Evolutionary conservation across 2,888 invertebrate species (phyloP).

Genomic region (Schizaphis graminum): DNA sequence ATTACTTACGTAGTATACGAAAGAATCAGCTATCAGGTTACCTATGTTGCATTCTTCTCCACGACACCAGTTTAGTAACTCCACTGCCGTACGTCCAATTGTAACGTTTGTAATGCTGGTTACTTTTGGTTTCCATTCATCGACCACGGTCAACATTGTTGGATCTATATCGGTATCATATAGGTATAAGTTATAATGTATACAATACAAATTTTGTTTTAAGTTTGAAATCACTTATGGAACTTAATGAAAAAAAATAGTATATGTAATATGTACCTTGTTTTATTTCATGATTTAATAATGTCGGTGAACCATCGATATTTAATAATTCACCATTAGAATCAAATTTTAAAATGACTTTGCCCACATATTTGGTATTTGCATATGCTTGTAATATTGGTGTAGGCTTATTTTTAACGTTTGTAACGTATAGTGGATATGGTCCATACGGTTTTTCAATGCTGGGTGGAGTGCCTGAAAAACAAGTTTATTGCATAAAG

Average conservation of each 20-base stretch:
- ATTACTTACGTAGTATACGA: conserved; percentile 75
- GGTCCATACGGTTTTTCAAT: conserved; percentile 77
- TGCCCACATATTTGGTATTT: conserved; percentile 91
- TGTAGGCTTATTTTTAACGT: conserved; percentile 80
- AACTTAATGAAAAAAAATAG: background rate
- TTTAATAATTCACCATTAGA: conserved; percentile 78
- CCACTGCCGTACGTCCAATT: conserved; percentile 11
- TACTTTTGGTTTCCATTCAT: conserved; percentile 24
- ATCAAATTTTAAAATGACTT: conserved; percentile 80
- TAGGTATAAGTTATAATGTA: background rate
- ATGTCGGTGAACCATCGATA: conserved; percentile 82
- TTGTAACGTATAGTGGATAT: conserved; percentile 83
- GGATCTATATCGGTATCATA: conserved; percentile 10
- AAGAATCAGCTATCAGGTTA: conserved; percentile 84
- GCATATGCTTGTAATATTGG: conserved; percentile 92
- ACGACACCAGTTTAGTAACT: conserved; percentile 75
- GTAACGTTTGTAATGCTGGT: background rate
- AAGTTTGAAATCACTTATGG: background rate
- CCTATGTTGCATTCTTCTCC: conserved; percentile 86
- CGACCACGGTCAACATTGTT: background rate
- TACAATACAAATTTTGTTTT: background rate
- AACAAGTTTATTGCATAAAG: no score
- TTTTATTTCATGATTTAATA: conserved; percentile 78
- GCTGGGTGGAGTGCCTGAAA: conserved; percentile 79
- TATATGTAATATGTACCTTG: conserved; percentile 71